A percentile compares a stretch with the other conserved stretches of the same genome.
Conservation (phyloP, 2,888 invertebrate species). For the Scelioninae gen. 2 region DNA sequence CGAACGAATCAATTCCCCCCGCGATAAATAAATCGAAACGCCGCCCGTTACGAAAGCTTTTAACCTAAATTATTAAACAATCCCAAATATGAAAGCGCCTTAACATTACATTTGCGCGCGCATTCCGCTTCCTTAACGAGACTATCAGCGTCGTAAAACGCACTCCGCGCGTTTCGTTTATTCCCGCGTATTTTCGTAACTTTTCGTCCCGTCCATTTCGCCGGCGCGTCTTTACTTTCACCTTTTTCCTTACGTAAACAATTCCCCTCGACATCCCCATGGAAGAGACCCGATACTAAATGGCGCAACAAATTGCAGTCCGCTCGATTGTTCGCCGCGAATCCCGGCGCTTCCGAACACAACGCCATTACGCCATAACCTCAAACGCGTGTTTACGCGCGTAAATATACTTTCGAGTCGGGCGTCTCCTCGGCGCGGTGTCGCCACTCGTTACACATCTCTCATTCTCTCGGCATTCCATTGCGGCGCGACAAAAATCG, state of each 20-base stretch:
- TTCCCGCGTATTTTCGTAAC: neutral
- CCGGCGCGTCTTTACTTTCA: slow-evolving; percentile 13
- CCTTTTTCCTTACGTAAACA: slow-evolving; percentile 39
- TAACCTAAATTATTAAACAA: no score
- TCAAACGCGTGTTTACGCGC: slow-evolving; percentile 22
- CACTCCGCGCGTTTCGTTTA: neutral
- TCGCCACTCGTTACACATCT: slow-evolving; percentile 26
- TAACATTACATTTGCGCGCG: no score
- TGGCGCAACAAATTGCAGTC: slow-evolving; percentile 2
- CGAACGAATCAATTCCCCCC: no score
- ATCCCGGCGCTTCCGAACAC: neutral
- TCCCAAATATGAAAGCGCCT: no score
- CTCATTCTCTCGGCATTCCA: slow-evolving; percentile 8
- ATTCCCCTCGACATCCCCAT: slow-evolving; percentile 2
- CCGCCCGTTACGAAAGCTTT: no score
- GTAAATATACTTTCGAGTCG: slow-evolving; percentile 2
- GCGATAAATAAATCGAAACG: no score
- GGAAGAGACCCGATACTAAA: slow-evolving; percentile 15
- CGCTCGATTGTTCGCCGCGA: slow-evolving; percentile 19
- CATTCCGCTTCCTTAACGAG: no score
- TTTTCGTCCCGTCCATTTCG: slow-evolving; percentile 1
- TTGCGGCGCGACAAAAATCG: slow-evolving; percentile 27
- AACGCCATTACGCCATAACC: slow-evolving; percentile 17
- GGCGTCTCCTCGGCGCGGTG: slow-evolving; percentile 3
- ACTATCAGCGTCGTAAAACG: no score